A percentile compares a stretch with the other conserved stretches of the same genome.
phyloP scores from a whole-genome alignment of 2,113 vertebrate genomes.

The Oncorhynchus keta region DNA sequence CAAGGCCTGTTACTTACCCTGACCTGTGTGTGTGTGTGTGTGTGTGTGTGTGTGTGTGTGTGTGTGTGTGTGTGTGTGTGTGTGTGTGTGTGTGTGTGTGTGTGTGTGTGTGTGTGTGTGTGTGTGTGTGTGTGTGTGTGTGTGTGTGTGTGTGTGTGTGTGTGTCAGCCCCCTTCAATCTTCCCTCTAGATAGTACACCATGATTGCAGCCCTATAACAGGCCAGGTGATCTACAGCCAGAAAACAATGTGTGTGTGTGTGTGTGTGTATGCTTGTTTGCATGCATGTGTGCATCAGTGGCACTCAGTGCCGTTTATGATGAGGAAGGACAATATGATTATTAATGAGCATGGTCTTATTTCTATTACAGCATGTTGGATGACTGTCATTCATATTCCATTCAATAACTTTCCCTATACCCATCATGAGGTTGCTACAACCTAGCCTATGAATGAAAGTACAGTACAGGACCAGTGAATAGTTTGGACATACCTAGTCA shows the following conservation, averaged over 20 bases:
- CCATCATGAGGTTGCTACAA: too few species aligned
- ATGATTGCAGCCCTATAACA: constrained; percentile 61
- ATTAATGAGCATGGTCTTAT: too few species aligned
- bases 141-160: neutral
- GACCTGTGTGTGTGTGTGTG: neutral
- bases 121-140: constrained; percentile 19
- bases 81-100: constrained; percentile 19
- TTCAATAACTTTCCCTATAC: too few species aligned
- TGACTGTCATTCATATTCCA: too few species aligned
- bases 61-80: neutral
- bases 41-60: neutral
- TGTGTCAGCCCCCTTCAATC: constrained; percentile 53
- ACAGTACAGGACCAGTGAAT: too few species aligned
- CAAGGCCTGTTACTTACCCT: too few species aligned
- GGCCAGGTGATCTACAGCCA: constrained; percentile 47
- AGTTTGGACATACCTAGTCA: too few species aligned
- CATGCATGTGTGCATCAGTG: neutral
- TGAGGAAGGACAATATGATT: too few species aligned
- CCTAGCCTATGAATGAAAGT: too few species aligned
- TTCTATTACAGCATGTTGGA: too few species aligned
- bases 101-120: neutral
- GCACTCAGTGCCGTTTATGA: too few species aligned
- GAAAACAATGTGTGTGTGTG: constrained; percentile 15
- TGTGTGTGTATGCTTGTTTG: constrained; percentile 1
- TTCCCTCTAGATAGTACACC: constrained; percentile 56